Conservation (phyloP, 2,797 vertebrate species). For the Zalophus californianus region DNA sequence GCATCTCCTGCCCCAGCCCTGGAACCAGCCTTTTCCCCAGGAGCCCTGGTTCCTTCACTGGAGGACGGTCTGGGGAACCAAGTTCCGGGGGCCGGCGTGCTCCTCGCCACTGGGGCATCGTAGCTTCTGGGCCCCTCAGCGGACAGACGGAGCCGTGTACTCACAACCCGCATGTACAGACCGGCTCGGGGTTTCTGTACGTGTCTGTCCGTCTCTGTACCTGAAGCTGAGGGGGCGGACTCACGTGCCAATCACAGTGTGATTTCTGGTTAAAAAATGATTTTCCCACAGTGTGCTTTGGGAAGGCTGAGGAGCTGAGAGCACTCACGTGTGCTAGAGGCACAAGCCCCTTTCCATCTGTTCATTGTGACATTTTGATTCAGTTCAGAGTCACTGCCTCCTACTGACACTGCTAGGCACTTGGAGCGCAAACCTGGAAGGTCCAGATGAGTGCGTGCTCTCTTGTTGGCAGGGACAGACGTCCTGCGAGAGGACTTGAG, state of each 20-base stretch:
- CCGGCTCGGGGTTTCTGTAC: rapidly evolving
- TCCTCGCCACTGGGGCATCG: rapidly evolving
- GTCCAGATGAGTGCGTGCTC: not conserved
- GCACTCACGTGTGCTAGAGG: rapidly evolving
- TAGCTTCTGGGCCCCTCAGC: not conserved
- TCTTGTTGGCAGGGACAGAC: not conserved
- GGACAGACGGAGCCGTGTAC: not conserved
- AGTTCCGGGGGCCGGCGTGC: not conserved
- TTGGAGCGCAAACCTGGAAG: not conserved
- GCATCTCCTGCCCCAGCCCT: not conserved
- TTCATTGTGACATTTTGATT: rapidly evolving
- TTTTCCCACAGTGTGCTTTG: not conserved
- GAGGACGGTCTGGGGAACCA: not conserved
- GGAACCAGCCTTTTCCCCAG: rapidly evolving
- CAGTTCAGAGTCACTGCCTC: not conserved
- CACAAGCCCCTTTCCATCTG: rapidly evolving
- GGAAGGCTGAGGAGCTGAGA: not conserved
- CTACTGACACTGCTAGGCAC: not conserved
- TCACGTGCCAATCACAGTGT: rapidly evolving
- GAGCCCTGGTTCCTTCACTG: not conserved
- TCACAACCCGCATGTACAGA: not conserved
- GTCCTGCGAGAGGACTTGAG: not conserved
- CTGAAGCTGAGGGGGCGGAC: not conserved
- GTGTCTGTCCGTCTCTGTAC: not conserved
- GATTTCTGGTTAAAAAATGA: not conserved